Evolutionary conservation across 1,140 invertebrate species (phyloP).

Genomic region (Bombus superbus): DNA sequence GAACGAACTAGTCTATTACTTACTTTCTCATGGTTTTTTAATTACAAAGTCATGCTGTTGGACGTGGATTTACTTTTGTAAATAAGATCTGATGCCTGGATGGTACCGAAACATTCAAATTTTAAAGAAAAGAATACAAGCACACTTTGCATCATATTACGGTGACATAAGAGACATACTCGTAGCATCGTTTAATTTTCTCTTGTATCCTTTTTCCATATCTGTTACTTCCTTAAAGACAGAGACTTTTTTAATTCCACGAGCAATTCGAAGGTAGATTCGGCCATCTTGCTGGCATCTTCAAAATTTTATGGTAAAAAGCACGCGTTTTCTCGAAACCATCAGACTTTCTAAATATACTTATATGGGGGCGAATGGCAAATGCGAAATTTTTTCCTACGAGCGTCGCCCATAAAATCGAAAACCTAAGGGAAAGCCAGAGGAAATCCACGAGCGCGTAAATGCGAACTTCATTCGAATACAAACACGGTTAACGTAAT

Average conservation of each 20-base stretch:
- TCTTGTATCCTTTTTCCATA: not conserved
- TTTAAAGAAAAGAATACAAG: not conserved
- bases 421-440: no score
- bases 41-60: not conserved
- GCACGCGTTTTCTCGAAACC: no score
- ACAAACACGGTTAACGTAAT: slow-evolving; percentile 14
- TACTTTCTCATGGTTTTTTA: not conserved
- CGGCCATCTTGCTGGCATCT: not conserved
- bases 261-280: not conserved
- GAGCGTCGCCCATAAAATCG: no score
- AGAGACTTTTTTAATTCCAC: not conserved
- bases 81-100: not conserved
- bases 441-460: not conserved
- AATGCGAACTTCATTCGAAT: not conserved
- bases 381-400: not conserved
- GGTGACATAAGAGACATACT: not conserved
- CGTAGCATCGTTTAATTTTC: slow-evolving; percentile 12
- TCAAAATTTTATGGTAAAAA: not conserved
- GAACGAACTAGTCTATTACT: not conserved
- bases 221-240: slow-evolving; percentile 8
- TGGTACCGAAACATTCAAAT: no score
- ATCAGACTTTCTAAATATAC: not conserved
- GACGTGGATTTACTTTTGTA: not conserved
- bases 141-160: not conserved
- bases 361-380: not conserved